phyloP scores from a whole-genome alignment of 2,888 invertebrate species.

The Plebejus argus region DNA sequence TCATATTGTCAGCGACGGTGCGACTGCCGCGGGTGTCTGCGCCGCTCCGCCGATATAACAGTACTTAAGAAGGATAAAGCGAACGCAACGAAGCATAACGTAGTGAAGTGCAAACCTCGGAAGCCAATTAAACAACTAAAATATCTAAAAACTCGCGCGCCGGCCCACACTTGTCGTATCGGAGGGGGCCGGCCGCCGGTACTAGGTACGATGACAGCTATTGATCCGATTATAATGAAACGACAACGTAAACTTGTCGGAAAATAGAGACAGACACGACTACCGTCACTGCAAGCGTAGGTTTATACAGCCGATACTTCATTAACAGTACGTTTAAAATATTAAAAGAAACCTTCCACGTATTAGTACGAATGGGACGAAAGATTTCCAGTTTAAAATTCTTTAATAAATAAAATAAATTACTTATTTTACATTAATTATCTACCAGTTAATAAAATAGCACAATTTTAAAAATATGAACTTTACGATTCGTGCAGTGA shows the following conservation, averaged over 20 bases:
- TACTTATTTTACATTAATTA: slow-evolving; percentile 8
- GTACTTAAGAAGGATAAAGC: slow-evolving; percentile 18
- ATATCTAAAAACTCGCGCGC: background rate
- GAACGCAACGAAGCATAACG: slow-evolving; percentile 14
- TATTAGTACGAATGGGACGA: background rate
- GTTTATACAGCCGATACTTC: slow-evolving; percentile 33
- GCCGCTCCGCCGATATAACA: slow-evolving; percentile 12
- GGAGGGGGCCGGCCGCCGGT: background rate
- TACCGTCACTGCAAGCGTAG: slow-evolving; percentile 32
- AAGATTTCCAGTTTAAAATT: background rate
- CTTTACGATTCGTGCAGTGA: background rate
- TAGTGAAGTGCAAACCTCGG: slow-evolving; percentile 20
- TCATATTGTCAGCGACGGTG: background rate
- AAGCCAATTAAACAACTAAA: slow-evolving; percentile 23
- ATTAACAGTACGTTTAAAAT: slow-evolving; percentile 25
- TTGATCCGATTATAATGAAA: slow-evolving; percentile 5
- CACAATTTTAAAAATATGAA: background rate
- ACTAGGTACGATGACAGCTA: background rate
- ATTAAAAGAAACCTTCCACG: slow-evolving; percentile 13
- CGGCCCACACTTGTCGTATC: background rate
- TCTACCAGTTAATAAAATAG: background rate
- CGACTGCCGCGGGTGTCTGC: background rate
- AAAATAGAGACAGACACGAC: slow-evolving; percentile 16
- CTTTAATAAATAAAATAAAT: slow-evolving; percentile 20
- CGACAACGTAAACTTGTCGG: background rate